phyloP scores from a whole-genome alignment of 2,113 vertebrate genomes.

The Cyrtonyx montezumae region DNA sequence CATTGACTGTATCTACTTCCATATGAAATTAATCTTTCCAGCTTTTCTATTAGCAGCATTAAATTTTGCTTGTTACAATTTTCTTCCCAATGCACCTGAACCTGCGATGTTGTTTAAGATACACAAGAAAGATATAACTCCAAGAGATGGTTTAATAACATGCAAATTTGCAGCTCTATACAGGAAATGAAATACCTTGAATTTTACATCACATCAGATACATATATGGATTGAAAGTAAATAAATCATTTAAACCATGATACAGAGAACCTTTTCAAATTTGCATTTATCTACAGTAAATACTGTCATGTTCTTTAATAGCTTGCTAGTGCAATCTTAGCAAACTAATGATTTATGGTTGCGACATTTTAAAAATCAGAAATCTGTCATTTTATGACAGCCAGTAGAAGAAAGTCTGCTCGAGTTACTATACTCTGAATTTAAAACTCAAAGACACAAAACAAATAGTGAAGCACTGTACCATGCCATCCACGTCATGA shows the following conservation, averaged over 20 bases:
- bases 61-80: background rate
- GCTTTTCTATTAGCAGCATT: background rate
- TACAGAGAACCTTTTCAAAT: conserved; percentile 79
- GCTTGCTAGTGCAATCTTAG: conserved; percentile 80
- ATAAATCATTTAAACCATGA: conserved; percentile 82
- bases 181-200: conserved; percentile 80
- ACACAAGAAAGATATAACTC: conserved; percentile 5
- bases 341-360: conserved; percentile 83
- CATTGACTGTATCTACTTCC: background rate
- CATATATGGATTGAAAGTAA: conserved; percentile 71
- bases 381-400: conserved; percentile 83
- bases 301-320: conserved; percentile 81
- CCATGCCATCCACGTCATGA: background rate
- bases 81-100: background rate
- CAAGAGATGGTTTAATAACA: conserved; percentile 62
- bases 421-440: conserved; percentile 60
- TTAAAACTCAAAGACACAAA: conserved; percentile 42
- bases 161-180: conserved; percentile 74
- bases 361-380: conserved; percentile 81
- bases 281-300: conserved; percentile 81
- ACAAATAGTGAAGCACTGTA: conserved; percentile 39
- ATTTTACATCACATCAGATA: conserved; percentile 77
- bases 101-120: conserved; percentile 3
- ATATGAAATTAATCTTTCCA: background rate
- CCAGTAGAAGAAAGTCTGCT: conserved; percentile 67